These are phyloP conservation scores for Gallinago undulata DNA, from an alignment of 2,113 vertebrate genomes.

Conservation along the genomic window DNA sequence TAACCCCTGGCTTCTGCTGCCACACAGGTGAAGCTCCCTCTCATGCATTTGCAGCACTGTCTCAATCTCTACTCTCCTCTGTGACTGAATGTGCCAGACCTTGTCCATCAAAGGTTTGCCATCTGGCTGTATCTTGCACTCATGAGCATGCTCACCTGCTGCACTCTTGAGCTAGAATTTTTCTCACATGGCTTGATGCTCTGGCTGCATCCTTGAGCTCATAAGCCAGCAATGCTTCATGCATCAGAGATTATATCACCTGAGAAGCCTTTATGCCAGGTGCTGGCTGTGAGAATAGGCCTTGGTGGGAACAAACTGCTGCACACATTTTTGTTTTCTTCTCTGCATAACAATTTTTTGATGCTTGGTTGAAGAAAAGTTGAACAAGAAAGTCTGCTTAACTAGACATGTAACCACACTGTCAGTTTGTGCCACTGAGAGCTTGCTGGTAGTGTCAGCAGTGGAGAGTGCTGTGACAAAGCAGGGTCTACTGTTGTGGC, in stretches of 20 bases:
- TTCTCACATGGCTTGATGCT: background rate
- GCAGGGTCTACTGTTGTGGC: background rate
- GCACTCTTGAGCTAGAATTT: background rate
- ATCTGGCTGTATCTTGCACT: fast-evolving
- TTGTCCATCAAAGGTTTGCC: background rate
- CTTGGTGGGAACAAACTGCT: background rate
- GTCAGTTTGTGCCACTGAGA: background rate
- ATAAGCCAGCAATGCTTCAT: background rate
- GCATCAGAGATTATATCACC: background rate
- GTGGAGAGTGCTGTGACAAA: background rate
- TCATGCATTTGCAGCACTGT: background rate
- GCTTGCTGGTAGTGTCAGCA: background rate
- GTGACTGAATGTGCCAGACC: background rate
- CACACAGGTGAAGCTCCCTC: background rate
- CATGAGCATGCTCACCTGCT: background rate
- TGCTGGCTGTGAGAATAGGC: background rate
- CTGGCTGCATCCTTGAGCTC: background rate
- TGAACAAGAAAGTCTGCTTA: background rate
- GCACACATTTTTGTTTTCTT: background rate
- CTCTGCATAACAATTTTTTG: background rate
- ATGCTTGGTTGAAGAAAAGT: background rate
- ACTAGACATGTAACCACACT: background rate
- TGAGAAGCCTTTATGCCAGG: background rate
- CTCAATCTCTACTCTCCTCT: background rate
- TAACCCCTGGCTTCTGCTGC: background rate